A percentile compares a stretch with the other conserved stretches of the same genome.
phyloP scores from a whole-genome alignment of 1,140 invertebrate genomes.

The Ceratitis capitata region DNA sequence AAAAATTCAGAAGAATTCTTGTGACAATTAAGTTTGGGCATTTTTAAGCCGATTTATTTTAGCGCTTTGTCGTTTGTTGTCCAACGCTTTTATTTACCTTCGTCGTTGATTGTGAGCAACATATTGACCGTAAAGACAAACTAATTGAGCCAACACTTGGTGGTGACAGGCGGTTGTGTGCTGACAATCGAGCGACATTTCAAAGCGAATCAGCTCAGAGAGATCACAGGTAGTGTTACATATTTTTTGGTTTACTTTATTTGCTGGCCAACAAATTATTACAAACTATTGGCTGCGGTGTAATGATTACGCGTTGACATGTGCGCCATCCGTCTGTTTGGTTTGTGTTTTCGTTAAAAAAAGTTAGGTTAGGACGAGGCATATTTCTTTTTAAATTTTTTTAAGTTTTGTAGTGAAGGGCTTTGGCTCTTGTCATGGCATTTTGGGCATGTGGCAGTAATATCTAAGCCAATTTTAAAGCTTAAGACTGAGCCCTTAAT shows the following conservation, averaged over 20 bases:
- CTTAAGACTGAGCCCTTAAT: conserved; percentile 35
- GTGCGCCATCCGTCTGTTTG: neutral
- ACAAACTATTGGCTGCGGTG: neutral
- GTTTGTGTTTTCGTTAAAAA: neutral
- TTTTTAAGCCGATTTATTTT: neutral
- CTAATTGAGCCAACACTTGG: neutral
- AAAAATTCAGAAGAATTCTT: neutral
- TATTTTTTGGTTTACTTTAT: neutral
- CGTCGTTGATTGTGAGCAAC: neutral
- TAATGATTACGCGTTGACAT: conserved; percentile 7
- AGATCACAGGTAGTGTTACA: neutral
- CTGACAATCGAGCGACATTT: neutral
- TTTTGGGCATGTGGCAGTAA: conserved; percentile 7
- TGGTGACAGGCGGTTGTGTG: neutral
- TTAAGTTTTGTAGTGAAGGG: neutral
- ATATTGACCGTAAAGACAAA: neutral
- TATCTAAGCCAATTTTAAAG: conserved; percentile 30
- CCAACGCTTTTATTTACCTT: neutral
- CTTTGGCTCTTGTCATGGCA: conserved; percentile 13
- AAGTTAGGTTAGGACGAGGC: neutral
- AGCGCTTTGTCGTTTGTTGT: neutral
- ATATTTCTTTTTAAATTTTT: neutral
- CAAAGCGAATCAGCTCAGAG: no score
- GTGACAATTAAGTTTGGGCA: neutral
- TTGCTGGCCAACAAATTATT: neutral